Evolutionary conservation across 2,113 vertebrate genomes (phyloP).

Genomic region (Phylloscopus trochilus): DNA sequence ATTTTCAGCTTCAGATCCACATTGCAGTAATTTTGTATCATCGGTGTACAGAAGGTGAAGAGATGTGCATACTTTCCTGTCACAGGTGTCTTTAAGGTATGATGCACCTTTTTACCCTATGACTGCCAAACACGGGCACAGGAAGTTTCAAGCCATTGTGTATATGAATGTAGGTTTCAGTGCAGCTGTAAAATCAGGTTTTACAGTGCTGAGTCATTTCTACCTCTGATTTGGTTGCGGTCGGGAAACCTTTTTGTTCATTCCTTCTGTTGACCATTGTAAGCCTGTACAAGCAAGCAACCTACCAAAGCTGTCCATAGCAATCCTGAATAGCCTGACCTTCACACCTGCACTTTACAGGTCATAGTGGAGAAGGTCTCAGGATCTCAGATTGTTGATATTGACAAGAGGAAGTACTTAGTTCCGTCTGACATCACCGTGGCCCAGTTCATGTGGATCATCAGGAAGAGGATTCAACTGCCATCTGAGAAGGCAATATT

Average conservation of each 20-base stretch:
- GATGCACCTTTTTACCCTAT: neutral
- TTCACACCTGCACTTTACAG: constrained; percentile 66
- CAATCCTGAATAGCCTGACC: neutral
- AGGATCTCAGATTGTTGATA: constrained; percentile 97
- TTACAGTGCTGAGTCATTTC: neutral
- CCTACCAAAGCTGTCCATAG: neutral
- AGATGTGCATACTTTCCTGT: neutral
- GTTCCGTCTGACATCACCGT: constrained; percentile 98
- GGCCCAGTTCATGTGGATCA: constrained; percentile 99
- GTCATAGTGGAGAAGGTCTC: constrained; percentile 99
- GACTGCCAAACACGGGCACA: neutral
- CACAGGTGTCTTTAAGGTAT: neutral
- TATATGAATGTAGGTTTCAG: neutral
- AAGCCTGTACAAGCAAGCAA: neutral
- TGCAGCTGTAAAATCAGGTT: neutral
- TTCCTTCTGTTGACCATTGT: neutral
- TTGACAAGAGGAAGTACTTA: constrained; percentile 98
- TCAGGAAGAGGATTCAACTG: constrained; percentile 98
- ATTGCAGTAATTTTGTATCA: rapidly evolving
- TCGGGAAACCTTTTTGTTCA: neutral
- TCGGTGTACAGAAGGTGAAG: neutral
- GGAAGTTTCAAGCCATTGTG: neutral
- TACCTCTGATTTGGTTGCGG: neutral
- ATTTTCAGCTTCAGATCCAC: neutral
- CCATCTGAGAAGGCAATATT: constrained; percentile 99